A percentile compares a stretch with the other conserved stretches of the same genome.
phyloP scores from a whole-genome alignment of 2,113 vertebrate genomes.

The Anhinga anhinga region DNA sequence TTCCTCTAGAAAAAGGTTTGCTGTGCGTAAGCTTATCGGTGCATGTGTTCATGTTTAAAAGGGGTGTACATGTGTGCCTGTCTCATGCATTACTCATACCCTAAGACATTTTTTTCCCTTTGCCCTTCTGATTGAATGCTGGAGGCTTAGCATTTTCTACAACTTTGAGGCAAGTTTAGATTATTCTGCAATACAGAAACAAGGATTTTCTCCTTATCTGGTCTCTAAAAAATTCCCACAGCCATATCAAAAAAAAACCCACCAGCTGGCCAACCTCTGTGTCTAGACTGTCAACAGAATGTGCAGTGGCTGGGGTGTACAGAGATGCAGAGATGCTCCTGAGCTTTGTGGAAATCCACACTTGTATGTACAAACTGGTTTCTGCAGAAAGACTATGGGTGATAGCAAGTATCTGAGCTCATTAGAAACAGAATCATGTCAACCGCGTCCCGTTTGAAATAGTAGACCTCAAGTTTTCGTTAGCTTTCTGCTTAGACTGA shows the following conservation, averaged over 20 bases:
- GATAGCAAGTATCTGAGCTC: background rate
- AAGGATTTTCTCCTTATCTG: background rate
- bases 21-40: background rate
- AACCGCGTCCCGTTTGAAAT: background rate
- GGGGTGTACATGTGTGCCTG: background rate
- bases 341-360: background rate
- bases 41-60: background rate
- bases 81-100: background rate
- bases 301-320: background rate
- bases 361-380: background rate
- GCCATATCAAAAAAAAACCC: rapidly evolving
- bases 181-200: background rate
- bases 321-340: background rate
- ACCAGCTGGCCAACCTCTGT: background rate
- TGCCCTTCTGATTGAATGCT: background rate
- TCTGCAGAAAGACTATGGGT: background rate
- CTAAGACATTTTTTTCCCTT: background rate
- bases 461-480: background rate
- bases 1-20: background rate
- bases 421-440: background rate
- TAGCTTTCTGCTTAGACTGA: background rate
- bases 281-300: background rate
- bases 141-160: background rate
- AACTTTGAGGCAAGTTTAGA: background rate
- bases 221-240: background rate